Base-by-base conservation (phyloP, 1,140 invertebrate genomes). In the Drosophila nannoptera region DNA sequence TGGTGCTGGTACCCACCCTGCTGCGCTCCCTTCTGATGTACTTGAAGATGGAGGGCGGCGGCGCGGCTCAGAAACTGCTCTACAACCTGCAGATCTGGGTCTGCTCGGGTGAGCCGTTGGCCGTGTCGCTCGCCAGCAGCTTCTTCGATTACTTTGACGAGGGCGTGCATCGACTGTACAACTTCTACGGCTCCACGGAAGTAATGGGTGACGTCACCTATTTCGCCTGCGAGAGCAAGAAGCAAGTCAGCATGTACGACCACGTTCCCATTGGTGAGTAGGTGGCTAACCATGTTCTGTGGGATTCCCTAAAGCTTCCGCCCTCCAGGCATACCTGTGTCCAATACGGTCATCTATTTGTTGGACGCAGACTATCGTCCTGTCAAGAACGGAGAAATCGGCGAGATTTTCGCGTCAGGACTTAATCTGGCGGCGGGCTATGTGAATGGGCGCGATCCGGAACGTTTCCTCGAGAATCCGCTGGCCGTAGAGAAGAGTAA, bases 131-230 rank as follows among this genome's bases (percentile, higher is more conserved):
- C 11, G 94, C 93, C 0, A 87, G 92, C 36, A 92, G 95, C 73
- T 96, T 96, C 89, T 96, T 95, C 83, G 87, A 91, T 22, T 91
- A 92, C 63, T 96, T 96, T 63, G 90, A 91, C 59, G 88, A 91
- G 55, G 90, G 91, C 3, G 89, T 90, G 0, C 92, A 93, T 62
- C 90, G 91, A 11, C 86, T 97, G 7, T 95, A 94, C 49, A 97
- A 97, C 82, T 97, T 97, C 87, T 97, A 97, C 75, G 96, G 96
- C 0, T 96, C 95, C 68, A 97, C 96, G 0, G 96, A 97, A 89
- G 93, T 96, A 8, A 95, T 95, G 94, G 95, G 94, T 0, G 95
- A 96, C 81, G 94, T 96, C 4, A 95, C 94, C 0, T 95, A 92
- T 75, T 92, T 93, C 45, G 76, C 91, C 1, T 77, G 92, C 67